Percentiles rank a stretch among this genome's conserved stretches.
Conservation (phyloP, 1,140 invertebrate species). For the Papilio polytes region DNA sequence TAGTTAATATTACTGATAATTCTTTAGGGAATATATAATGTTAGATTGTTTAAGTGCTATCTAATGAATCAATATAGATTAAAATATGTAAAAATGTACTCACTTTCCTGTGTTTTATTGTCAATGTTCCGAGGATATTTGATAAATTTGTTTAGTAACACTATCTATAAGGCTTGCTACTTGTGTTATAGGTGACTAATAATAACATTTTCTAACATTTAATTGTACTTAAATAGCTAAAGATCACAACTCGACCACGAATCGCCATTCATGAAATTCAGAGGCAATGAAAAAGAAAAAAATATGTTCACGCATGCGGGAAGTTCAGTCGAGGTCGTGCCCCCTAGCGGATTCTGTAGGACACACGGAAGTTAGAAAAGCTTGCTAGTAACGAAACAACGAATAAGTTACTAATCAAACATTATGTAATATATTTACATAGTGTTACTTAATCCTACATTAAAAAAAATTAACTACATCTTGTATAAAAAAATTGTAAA, state of each 20-base stretch:
- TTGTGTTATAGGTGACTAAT: slow-evolving; percentile 62
- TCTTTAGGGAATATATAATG: not conserved
- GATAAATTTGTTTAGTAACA: slow-evolving; percentile 60
- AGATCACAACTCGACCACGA: slow-evolving; percentile 68
- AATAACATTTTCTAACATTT: slow-evolving; percentile 77
- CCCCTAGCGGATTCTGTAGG: slow-evolving; percentile 48
- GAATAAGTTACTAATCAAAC: not conserved
- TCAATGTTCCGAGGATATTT: slow-evolving; percentile 63
- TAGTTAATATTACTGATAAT: not conserved
- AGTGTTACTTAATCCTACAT: not conserved
- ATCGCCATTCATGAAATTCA: slow-evolving; percentile 78
- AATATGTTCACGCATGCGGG: slow-evolving; percentile 71
- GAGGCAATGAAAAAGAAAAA: slow-evolving; percentile 67
- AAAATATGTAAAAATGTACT: slow-evolving; percentile 50
- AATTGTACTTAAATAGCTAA: slow-evolving; percentile 71
- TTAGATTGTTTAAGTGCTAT: not conserved
- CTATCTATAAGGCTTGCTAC: slow-evolving; percentile 77
- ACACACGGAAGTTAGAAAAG: slow-evolving; percentile 35
- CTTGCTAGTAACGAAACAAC: not conserved
- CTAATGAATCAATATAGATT: slow-evolving; percentile 39
- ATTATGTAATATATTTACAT: not conserved
- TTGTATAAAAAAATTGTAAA: not conserved
- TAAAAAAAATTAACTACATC: not conserved
- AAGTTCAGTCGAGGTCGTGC: slow-evolving; percentile 48
- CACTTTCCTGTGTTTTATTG: slow-evolving; percentile 69